These are phyloP conservation scores for Drosophila athabasca DNA, from an alignment of 1,140 invertebrate genomes.

Conservation along the genomic window DNA sequence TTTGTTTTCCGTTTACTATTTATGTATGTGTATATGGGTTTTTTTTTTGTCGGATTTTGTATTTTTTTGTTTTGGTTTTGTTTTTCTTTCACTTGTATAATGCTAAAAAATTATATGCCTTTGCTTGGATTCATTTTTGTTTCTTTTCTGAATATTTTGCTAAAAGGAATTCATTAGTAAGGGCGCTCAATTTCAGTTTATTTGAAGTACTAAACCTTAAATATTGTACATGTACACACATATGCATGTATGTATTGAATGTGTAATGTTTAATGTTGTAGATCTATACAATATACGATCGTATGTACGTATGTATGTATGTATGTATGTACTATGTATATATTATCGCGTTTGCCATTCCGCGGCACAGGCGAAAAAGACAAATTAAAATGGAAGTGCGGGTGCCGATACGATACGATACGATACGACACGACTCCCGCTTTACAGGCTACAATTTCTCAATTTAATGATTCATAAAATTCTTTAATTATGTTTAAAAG, in stretches of 20 bases:
- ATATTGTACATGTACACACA: constrained; percentile 27
- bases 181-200: constrained; percentile 78
- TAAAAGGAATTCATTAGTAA: constrained; percentile 80
- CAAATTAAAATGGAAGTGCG: constrained; percentile 80
- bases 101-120: constrained; percentile 80
- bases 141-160: constrained; percentile 71
- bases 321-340: no score
- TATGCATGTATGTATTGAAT: constrained; percentile 10
- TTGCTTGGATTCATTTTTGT: constrained; percentile 54
- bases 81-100: constrained; percentile 68
- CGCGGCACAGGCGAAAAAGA: constrained; percentile 29
- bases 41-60: constrained; percentile 41
- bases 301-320: no score
- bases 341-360: constrained; percentile 10
- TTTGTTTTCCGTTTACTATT: constrained; percentile 50
- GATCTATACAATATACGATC: constrained; percentile 23
- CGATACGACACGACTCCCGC: constrained; percentile 34
- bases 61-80: constrained; percentile 41
- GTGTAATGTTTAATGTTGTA: no score
- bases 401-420: constrained; percentile 21
- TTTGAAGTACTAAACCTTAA: constrained; percentile 73
- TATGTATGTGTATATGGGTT: constrained; percentile 45
- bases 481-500: constrained; percentile 80
- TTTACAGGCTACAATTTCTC: constrained; percentile 79
- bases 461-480: constrained; percentile 74